phyloP scores from a whole-genome alignment of 30 jellyfish, hydroid and myxozoan species.

The Aurelia coerulea region DNA sequence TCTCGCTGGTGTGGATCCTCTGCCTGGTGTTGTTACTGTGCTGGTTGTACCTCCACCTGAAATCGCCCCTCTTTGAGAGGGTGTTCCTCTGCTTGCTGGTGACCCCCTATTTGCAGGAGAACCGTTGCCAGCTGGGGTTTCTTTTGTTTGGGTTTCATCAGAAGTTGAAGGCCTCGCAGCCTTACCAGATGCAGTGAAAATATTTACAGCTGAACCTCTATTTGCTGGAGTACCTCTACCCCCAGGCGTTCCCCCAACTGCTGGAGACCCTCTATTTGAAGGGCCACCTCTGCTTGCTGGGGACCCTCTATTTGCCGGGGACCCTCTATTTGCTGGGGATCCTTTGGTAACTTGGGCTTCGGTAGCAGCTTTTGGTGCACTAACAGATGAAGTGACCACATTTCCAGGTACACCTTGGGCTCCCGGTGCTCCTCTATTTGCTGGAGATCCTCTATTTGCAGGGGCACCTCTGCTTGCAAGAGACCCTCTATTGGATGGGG shows the following conservation, averaged over 20 bases:
- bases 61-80: constrained; percentile 22
- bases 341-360: constrained; percentile 14
- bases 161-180: too few species aligned
- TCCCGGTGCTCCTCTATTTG: constrained; percentile 42
- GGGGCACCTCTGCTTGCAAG: constrained; percentile 13
- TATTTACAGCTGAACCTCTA: not conserved
- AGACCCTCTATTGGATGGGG: not conserved
- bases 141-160: not conserved
- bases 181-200: not conserved
- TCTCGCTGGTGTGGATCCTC: constrained; percentile 9
- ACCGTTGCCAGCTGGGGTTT: not conserved
- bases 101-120: constrained; percentile 4
- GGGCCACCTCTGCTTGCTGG: constrained; percentile 32
- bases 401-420: constrained; percentile 17
- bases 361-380: not conserved
- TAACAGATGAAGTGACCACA: not conserved
- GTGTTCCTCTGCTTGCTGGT: constrained; percentile 25
- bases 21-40: constrained; percentile 11
- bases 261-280: constrained; percentile 24
- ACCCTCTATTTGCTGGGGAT: constrained; percentile 30
- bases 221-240: constrained; percentile 17
- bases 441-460: constrained; percentile 1
- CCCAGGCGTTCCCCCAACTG: not conserved
- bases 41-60: constrained; percentile 18
- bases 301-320: constrained; percentile 19